These are phyloP conservation scores for Rhegmatorhina hoffmannsi DNA, from an alignment of 2,113 vertebrate genomes.

Conservation along the genomic window DNA sequence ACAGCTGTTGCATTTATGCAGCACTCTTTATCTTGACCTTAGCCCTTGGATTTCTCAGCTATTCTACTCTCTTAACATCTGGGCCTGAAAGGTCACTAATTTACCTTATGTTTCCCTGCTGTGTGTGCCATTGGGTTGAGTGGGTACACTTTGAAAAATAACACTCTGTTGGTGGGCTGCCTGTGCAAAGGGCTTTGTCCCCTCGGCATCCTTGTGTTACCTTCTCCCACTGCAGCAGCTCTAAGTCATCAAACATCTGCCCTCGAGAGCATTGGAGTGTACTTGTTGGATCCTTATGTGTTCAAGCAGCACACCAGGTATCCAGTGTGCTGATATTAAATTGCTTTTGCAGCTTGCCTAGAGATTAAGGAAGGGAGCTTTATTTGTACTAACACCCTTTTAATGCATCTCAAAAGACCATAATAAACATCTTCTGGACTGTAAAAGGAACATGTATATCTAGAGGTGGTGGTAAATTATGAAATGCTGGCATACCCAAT, in stretches of 20 bases:
- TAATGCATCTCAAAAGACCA: constrained; percentile 46
- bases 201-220: background rate
- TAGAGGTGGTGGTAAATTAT: constrained; percentile 39
- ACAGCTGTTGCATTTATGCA: constrained; percentile 42
- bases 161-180: constrained; percentile 67
- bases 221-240: constrained; percentile 36
- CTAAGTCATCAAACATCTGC: constrained; percentile 13
- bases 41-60: constrained; percentile 59
- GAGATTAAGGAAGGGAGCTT: constrained; percentile 44
- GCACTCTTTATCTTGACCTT: constrained; percentile 69
- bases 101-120: constrained; percentile 63
- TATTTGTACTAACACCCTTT: constrained; percentile 58
- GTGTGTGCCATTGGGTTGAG: constrained; percentile 43
- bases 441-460: constrained; percentile 39
- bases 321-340: constrained; percentile 18
- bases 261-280: background rate
- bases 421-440: constrained; percentile 51
- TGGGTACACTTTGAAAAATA: constrained; percentile 58
- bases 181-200: background rate
- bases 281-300: background rate
- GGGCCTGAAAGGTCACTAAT: constrained; percentile 59
- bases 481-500: constrained; percentile 35
- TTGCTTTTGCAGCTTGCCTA: constrained; percentile 51
- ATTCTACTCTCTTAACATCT: constrained; percentile 62
- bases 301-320: background rate